Evolutionary conservation across 2,113 vertebrate genomes (phyloP), one percentile per base, ranked within the genome.

Genomic region (Upupa epops): DNA sequence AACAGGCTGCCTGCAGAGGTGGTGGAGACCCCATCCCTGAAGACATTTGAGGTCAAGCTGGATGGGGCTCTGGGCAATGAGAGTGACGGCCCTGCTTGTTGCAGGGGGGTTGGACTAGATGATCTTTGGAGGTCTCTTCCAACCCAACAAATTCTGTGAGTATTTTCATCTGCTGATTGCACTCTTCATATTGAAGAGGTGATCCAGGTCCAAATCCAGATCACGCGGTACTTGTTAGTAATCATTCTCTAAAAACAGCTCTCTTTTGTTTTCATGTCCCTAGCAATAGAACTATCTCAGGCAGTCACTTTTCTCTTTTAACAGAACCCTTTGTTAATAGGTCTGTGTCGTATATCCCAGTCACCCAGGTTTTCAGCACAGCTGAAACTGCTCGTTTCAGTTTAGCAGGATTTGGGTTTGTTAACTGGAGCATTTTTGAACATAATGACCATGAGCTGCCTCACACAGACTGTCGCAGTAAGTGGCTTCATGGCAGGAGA

Each of bases 381-480:
- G n/a, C 28, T 85, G 58, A 26, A 32, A 48, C 26, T 81, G 3
- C 36, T 52, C 25, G 18, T 66, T 5, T 32, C 28, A 51, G 3
- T 73, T 80, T 45, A 64, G 72, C 14, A 56, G 54, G 64, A 28
- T 56, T 40, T 77, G 17, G 17, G 60, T 54, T 75, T 65, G 21
- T 13, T 20, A 51, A 3, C 17, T 58, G 72, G 36, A 76, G 13
- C 6, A 2, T 46, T 66, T 60, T 58, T 52, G 5, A 42, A 70
- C 19, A 13, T 49, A 54, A 14, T 34, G 12, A 13, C 63, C 7
- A 0, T 31, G 34, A 24, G 8, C 32, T 68, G 7, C 11, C 20
- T 58, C 42, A 34, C 72, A 28, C 1, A 3, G 55, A 17, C 13
- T 58, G 0, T 46, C 2, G 2, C 7, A 65, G 60, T 52, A 74